Evolutionary conservation across 2,888 invertebrate species (phyloP).

Genomic region (Lasiommata megera): DNA sequence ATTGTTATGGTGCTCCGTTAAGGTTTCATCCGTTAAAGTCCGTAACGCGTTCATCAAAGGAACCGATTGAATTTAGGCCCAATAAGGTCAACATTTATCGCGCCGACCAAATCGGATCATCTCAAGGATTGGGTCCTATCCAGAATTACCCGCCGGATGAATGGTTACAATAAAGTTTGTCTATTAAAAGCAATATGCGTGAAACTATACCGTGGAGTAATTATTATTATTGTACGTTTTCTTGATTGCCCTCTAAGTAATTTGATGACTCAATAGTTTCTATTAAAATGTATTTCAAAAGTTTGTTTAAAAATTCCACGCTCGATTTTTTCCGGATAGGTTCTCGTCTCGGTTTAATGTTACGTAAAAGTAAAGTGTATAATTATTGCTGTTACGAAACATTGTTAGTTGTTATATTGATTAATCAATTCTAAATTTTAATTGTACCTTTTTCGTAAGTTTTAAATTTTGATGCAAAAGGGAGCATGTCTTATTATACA

Average conservation of each 20-base stretch:
- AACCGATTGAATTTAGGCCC: too few species aligned
- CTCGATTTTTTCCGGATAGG: conserved; percentile 15
- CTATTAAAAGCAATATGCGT: neutral
- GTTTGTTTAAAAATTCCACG: conserved; percentile 32
- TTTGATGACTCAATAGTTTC: conserved; percentile 26
- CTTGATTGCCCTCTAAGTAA: neutral
- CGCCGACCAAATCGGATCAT: too few species aligned
- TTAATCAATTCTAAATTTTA: neutral
- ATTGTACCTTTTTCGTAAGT: too few species aligned
- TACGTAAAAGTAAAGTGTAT: conserved; percentile 14
- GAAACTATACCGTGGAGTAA: conserved; percentile 34
- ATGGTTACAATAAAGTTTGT: too few species aligned
- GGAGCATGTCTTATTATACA: too few species aligned
- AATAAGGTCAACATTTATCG: too few species aligned
- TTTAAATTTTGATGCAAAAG: neutral
- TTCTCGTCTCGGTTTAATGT: conserved; percentile 4
- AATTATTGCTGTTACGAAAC: conserved; percentile 12
- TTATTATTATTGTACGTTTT: conserved; percentile 34
- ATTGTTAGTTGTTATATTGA: conserved; percentile 3
- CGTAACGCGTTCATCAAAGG: too few species aligned
- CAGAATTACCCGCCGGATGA: too few species aligned
- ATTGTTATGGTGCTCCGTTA: too few species aligned
- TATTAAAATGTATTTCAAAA: conserved; percentile 28
- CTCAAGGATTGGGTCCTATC: too few species aligned
- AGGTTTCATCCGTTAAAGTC: too few species aligned